phyloP scores from a whole-genome alignment of 30 jellyfish, hydroid and myxozoan species.

The Turritopsis rubra region DNA sequence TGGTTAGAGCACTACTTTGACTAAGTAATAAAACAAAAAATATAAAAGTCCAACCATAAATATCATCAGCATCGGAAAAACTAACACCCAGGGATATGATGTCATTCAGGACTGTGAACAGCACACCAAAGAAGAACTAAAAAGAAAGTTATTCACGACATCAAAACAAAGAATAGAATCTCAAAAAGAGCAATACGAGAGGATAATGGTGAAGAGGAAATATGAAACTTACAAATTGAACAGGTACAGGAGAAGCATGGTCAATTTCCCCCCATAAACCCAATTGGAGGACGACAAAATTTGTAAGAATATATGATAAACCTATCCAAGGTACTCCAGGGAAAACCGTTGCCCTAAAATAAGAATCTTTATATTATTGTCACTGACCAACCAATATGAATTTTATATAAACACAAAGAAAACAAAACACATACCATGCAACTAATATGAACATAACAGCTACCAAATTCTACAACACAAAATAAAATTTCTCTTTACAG shows the following conservation, averaged over 20 bases:
- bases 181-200: neutral
- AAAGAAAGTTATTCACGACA: neutral
- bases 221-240: slow-evolving; percentile 2
- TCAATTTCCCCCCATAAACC: slow-evolving; percentile 9
- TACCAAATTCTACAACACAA: neutral
- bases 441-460: neutral
- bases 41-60: neutral
- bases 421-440: neutral
- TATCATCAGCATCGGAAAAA: neutral
- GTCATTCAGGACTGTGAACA: neutral
- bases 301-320: neutral
- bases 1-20: no score
- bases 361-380: neutral
- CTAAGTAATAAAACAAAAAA: no score
- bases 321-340: neutral
- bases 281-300: slow-evolving; percentile 1
- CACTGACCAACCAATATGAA: neutral
- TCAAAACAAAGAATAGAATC: neutral
- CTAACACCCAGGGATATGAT: neutral
- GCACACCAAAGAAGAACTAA: slow-evolving; percentile 1
- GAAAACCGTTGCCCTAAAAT: neutral
- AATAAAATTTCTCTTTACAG: neutral
- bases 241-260: slow-evolving; percentile 9
- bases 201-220: neutral
- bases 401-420: no score